Percentiles rank a stretch among this genome's conserved stretches.
phyloP scores from a whole-genome alignment of 1,140 invertebrate genomes.

The Bemisia tabaci region DNA sequence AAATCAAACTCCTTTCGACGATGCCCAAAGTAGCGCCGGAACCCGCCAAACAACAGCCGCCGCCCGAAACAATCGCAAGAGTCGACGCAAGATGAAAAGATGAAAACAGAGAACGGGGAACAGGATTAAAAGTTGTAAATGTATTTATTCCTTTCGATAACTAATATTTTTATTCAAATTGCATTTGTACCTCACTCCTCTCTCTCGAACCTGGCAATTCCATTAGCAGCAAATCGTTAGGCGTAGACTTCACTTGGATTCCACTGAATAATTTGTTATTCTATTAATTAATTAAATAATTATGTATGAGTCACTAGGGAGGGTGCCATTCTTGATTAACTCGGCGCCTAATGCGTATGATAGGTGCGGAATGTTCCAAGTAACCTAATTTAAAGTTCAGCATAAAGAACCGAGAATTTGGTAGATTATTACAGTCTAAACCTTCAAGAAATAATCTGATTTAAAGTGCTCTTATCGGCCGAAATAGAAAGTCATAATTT shows the following conservation, averaged over 20 bases:
- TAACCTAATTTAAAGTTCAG: no score
- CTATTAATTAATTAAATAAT: no score
- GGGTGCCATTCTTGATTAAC: no score
- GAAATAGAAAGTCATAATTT: no score
- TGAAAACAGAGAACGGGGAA: background rate
- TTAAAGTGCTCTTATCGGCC: no score
- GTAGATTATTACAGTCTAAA: no score
- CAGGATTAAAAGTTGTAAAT: background rate
- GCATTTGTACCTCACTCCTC: background rate
- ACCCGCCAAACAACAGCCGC: background rate
- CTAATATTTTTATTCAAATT: background rate
- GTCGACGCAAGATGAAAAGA: background rate
- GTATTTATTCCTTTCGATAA: background rate
- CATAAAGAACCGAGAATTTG: no score
- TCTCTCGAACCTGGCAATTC: background rate
- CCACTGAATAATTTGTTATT: background rate
- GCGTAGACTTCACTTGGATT: no score
- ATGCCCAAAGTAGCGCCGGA: background rate
- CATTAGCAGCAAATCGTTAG: background rate
- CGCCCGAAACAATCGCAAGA: background rate
- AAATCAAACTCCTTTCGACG: background rate
- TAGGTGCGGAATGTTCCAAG: no score
- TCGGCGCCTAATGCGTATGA: no score
- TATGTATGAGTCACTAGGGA: no score
- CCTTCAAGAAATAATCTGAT: no score